Evolutionary conservation across 2,113 vertebrate genomes (phyloP).

Genomic region (Tautogolabrus adspersus): DNA sequence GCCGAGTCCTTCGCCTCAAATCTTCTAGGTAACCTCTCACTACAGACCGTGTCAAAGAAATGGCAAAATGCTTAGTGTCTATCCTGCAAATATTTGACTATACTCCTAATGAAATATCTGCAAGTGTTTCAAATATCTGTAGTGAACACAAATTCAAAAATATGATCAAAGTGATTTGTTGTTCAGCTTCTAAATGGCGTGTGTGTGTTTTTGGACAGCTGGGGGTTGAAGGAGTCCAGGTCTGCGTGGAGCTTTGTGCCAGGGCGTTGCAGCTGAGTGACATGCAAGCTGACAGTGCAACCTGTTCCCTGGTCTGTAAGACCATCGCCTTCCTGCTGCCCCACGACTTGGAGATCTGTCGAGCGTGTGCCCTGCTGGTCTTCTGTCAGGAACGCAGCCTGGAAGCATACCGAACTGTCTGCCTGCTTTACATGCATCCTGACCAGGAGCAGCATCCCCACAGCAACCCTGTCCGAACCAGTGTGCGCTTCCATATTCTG

Average conservation of each 20-base stretch:
- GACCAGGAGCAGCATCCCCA: slow-evolving; percentile 94
- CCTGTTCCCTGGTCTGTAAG: slow-evolving; percentile 95
- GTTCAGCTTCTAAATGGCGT: background rate
- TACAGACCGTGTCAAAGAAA: too few relatives aligned
- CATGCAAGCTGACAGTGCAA: slow-evolving; percentile 88
- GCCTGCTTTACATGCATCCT: slow-evolving; percentile 91
- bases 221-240: slow-evolving; percentile 90
- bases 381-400: slow-evolving; percentile 95
- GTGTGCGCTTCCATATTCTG: slow-evolving; percentile 93
- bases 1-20: too few relatives aligned
- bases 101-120: too few relatives aligned
- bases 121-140: too few relatives aligned
- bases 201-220: slow-evolving; percentile 71
- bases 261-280: slow-evolving; percentile 93
- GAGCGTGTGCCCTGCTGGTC: slow-evolving; percentile 92
- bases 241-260: slow-evolving; percentile 95
- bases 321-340: slow-evolving; percentile 94
- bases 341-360: slow-evolving; percentile 94
- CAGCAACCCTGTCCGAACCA: slow-evolving; percentile 89
- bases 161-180: too few relatives aligned
- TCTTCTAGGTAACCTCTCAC: too few relatives aligned
- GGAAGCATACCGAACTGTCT: slow-evolving; percentile 92
- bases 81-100: too few relatives aligned
- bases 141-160: too few relatives aligned
- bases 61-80: too few relatives aligned